Percentiles rank a stretch among this genome's conserved stretches.
These are phyloP conservation scores for Drosophila malerkotliana DNA, from an alignment of 1,140 invertebrate genomes.

Conservation along the genomic window DNA sequence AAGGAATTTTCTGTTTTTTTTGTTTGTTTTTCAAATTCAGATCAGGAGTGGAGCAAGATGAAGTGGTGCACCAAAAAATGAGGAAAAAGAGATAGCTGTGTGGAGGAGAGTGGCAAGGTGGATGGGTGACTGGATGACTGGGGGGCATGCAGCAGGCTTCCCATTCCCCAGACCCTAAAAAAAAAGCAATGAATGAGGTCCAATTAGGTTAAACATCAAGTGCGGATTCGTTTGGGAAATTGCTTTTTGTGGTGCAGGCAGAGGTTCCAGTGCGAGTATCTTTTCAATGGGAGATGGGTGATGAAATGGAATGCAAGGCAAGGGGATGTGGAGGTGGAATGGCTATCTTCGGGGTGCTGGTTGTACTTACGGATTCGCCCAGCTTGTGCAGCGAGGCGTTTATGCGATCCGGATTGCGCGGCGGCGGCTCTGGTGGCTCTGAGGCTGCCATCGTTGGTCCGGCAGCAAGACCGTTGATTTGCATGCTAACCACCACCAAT, in stretches of 20 bases:
- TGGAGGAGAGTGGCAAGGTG: background rate
- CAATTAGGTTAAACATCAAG: constrained; percentile 75
- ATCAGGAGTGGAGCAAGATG: constrained; percentile 13
- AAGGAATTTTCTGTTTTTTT: constrained; percentile 9
- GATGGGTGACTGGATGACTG: too few species aligned
- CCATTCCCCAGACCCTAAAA: constrained; percentile 23
- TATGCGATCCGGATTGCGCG: constrained; percentile 84
- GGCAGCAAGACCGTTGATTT: constrained; percentile 82
- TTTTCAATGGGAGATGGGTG: constrained; percentile 2
- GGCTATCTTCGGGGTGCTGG: constrained; percentile 28
- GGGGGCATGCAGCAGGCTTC: constrained; percentile 25
- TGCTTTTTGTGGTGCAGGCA: constrained; percentile 15
- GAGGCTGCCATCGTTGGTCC: constrained; percentile 83
- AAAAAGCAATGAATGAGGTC: constrained; percentile 69
- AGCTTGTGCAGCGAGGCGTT: constrained; percentile 83
- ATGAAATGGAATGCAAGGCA: background rate
- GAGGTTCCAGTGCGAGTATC: constrained; percentile 13
- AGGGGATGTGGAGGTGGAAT: background rate
- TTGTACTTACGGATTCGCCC: constrained; percentile 83
- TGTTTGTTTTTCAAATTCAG: constrained; percentile 8
- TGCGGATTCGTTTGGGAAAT: constrained; percentile 38
- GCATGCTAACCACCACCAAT: constrained; percentile 62
- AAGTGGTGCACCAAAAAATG: constrained; percentile 37
- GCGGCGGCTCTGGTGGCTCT: constrained; percentile 84
- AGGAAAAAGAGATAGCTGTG: background rate